phyloP scores from a whole-genome alignment of 2,888 invertebrate genomes.

The Sarcophaga caerulescens region DNA sequence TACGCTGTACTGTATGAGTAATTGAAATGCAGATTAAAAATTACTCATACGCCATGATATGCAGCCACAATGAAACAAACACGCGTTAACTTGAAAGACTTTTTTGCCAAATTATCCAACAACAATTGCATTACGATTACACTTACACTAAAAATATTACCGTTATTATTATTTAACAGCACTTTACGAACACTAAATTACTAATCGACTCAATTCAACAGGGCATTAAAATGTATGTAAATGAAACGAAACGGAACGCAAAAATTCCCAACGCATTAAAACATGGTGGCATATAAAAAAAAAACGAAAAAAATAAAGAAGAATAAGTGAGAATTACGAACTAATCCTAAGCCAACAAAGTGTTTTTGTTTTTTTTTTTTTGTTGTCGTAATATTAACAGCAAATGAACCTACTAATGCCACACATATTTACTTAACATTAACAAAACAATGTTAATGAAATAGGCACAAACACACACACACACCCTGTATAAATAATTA shows the following conservation, averaged over 20 bases:
- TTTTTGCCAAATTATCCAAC: constrained; percentile 16
- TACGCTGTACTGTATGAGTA: not conserved
- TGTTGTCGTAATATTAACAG: no score
- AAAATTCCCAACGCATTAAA: constrained; percentile 33
- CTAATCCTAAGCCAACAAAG: constrained; percentile 58
- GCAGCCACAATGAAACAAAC: not conserved
- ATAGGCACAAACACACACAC: not conserved
- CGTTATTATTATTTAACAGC: constrained; percentile 37
- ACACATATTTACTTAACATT: not conserved
- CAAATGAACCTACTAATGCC: not conserved
- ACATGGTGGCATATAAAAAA: not conserved
- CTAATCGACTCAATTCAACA: constrained; percentile 45
- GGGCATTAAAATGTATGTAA: not conserved
- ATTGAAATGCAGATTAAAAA: not conserved
- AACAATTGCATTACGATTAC: not conserved
- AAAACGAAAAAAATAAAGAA: not conserved
- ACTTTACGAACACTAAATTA: not conserved
- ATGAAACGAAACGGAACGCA: not conserved
- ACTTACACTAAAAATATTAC: not conserved
- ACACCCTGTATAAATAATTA: not conserved
- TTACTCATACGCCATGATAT: not conserved
- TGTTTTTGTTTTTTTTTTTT: constrained; percentile 13
- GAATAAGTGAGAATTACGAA: constrained; percentile 40
- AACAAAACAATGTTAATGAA: not conserved
- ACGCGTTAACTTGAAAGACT: not conserved